These are phyloP conservation scores for Astropecten irregularis DNA, from an alignment of 53 echinoderm and acorn worm species.

Conservation along the genomic window DNA sequence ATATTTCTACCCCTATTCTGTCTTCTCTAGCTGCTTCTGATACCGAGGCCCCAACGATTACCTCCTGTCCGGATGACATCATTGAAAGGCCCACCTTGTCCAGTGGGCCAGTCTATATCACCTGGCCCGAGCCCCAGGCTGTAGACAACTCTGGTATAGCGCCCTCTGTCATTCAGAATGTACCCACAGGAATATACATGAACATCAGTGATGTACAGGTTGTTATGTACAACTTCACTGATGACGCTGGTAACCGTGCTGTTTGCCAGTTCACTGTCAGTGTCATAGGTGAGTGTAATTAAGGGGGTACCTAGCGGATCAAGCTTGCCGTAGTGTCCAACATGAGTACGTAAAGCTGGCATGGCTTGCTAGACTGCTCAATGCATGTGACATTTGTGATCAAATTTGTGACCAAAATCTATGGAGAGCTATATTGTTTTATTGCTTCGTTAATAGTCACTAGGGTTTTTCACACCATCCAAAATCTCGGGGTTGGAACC, in stretches of 20 bases:
- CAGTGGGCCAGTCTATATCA: slow-evolving; percentile 3
- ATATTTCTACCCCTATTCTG: too few species aligned
- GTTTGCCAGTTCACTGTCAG: slow-evolving; percentile 40
- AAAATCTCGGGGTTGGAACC: too few species aligned
- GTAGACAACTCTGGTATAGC: slow-evolving; percentile 60
- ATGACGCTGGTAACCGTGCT: slow-evolving; percentile 45
- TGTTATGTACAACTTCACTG: slow-evolving; percentile 60
- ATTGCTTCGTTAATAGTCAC: too few species aligned
- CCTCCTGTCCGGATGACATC: slow-evolving; percentile 50
- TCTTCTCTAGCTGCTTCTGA: slow-evolving; percentile 32
- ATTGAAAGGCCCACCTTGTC: neutral
- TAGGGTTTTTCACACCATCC: too few species aligned
- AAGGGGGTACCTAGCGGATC: too few species aligned
- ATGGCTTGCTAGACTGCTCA: too few species aligned
- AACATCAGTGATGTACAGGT: neutral
- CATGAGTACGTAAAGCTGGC: too few species aligned
- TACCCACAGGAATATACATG: neutral
- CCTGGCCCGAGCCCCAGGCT: slow-evolving; percentile 67
- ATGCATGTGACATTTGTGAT: too few species aligned
- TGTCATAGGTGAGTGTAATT: slow-evolving; percentile 42
- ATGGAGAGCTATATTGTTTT: too few species aligned
- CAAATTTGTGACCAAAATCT: too few species aligned
- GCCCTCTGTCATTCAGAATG: slow-evolving; percentile 16
- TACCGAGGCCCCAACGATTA: slow-evolving; percentile 43
- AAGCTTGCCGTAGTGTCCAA: too few species aligned